A percentile compares a stretch with the other conserved stretches of the same genome.
Conservation (phyloP, 2,888 invertebrate genomes). For the Dynastes grantii region DNA sequence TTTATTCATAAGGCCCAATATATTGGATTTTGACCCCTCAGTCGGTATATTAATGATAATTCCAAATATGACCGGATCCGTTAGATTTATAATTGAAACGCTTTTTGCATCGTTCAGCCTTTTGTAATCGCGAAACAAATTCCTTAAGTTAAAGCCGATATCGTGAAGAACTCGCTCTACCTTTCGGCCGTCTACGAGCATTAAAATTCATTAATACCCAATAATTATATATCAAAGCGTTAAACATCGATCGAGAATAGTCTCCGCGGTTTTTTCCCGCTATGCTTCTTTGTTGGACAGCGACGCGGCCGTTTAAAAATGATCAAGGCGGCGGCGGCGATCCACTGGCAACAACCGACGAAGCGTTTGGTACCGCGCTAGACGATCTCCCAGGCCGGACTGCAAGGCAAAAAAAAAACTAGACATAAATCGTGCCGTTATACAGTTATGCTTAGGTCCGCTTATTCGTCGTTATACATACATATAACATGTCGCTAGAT, state of each 20-base stretch:
- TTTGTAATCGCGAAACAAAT: too few relatives aligned
- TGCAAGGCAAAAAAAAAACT: slow-evolving; percentile 44
- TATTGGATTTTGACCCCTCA: too few relatives aligned
- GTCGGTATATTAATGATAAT: too few relatives aligned
- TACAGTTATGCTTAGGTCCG: slow-evolving; percentile 47
- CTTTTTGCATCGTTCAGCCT: too few relatives aligned
- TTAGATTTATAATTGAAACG: too few relatives aligned
- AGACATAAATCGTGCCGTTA: slow-evolving; percentile 68
- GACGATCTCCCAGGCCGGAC: slow-evolving; percentile 49
- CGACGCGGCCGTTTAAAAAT: slow-evolving; percentile 30
- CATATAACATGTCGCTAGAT: slow-evolving; percentile 45
- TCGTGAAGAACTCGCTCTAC: too few relatives aligned
- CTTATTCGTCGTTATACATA: slow-evolving; percentile 37
- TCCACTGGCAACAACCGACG: slow-evolving; percentile 1
- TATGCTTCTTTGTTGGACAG: background rate
- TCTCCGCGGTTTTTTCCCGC: background rate
- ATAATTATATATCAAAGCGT: slow-evolving; percentile 14
- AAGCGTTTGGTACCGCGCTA: slow-evolving; percentile 64
- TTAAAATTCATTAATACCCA: background rate
- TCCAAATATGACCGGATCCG: too few relatives aligned
- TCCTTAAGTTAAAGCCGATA: too few relatives aligned
- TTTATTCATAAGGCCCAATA: too few relatives aligned
- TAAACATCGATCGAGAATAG: slow-evolving; percentile 3
- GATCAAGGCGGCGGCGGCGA: slow-evolving; percentile 34
- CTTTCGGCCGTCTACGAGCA: too few relatives aligned